Base-by-base conservation (phyloP, 2,797 vertebrate genomes). In the Sebastes hopkinsi region DNA sequence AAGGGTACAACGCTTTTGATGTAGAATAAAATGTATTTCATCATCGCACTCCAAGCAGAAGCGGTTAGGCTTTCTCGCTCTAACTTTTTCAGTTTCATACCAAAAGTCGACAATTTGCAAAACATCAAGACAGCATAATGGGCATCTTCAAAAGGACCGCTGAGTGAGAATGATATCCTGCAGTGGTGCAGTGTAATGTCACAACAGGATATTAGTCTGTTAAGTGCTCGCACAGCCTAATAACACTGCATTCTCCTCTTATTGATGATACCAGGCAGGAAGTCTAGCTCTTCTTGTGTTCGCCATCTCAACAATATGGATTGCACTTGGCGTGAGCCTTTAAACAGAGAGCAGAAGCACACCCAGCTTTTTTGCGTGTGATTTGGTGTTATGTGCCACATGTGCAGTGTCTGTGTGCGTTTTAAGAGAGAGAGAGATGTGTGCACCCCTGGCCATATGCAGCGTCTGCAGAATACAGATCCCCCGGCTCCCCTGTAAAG, bases 381-480 rank as follows among this genome's bases (percentile, higher is more conserved):
- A 50, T 65, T 50, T 34, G 55, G 23, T 50, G n/a, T 25, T 61
- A 27, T 67, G 60, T 18, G 50, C 36, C 32, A 62, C 32, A 58
- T 68, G 59, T 34, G 54, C 9, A 5, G 27, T n/a, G 27, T 61
- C 5, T 55, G 61, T 55, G 11, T n/a, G 64, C 34, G 7, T 25
- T 22, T 23, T 20, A 16, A 18, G 36, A 54, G 42, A 62, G 56
- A 84, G 55, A 84, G 55, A 46, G 62, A 61, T 72, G 62, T 67
- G 82, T 79, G 74, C 58, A 70, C 62, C 62, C 64, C 50, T 54
- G 64, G 55, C 38, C 74, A 61, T 64, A 56, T 23, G 29, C 84
- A 75, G 75, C 80, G 83, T 94, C 87, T 84, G 87, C 91, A 90
- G 79, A 89, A 87, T 88, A 79, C 54, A 89, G 82, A 89, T 91